Percentiles rank a stretch among this genome's conserved stretches.
Conservation (phyloP, 1,140 invertebrate species). For the Bombus pyrosoma region DNA sequence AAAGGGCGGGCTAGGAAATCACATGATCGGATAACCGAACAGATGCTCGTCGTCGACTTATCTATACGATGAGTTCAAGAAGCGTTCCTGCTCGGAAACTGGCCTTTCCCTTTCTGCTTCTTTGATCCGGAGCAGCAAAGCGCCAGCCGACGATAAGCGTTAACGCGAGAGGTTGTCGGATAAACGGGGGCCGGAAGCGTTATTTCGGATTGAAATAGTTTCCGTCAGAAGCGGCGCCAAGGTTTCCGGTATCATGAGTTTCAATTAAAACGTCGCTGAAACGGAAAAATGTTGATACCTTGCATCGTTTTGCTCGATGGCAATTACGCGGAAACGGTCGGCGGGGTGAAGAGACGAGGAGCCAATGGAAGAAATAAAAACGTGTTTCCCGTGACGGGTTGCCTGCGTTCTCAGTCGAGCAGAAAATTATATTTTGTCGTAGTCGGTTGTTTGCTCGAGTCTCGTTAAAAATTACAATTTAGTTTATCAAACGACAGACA, state of each 20-base stretch:
- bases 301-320: slow-evolving; percentile 23
- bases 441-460: not conserved
- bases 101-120: slow-evolving; percentile 21
- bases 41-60: slow-evolving; percentile 54
- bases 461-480: slow-evolving; percentile 39
- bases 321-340: slow-evolving; percentile 29
- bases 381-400: slow-evolving; percentile 7
- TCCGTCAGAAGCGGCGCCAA: not conserved
- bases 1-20: slow-evolving; percentile 46
- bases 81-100: slow-evolving; percentile 2
- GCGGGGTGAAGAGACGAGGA: too few species aligned
- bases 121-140: slow-evolving; percentile 55
- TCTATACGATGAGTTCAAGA: slow-evolving; percentile 57
- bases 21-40: slow-evolving; percentile 10
- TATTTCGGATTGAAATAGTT: slow-evolving; percentile 1
- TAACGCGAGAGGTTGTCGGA: slow-evolving; percentile 15
- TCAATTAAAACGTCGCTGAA: slow-evolving; percentile 58
- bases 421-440: slow-evolving; percentile 45
- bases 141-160: slow-evolving; percentile 53
- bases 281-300: slow-evolving; percentile 54
- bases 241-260: slow-evolving; percentile 40
- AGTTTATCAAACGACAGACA: slow-evolving; percentile 4
- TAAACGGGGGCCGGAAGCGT: not conserved
- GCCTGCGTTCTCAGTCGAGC: not conserved
- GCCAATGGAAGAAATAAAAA: slow-evolving; percentile 16